A percentile compares a stretch with the other conserved stretches of the same genome.
Evolutionary conservation across 2,888 invertebrate species (phyloP).

Genomic region (Epinotia nisella): DNA sequence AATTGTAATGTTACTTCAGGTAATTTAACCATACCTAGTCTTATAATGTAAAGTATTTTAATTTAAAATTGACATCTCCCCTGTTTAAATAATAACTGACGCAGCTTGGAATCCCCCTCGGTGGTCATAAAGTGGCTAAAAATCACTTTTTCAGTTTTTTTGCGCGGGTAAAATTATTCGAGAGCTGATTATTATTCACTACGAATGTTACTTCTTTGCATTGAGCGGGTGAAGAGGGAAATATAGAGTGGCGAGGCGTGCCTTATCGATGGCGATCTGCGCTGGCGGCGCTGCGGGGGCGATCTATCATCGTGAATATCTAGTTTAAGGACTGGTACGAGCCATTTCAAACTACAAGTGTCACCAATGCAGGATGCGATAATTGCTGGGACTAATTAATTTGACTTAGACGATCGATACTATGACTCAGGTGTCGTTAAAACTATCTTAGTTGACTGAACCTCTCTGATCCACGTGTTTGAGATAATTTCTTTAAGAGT

Average conservation of each 20-base stretch:
- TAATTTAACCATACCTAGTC: slow-evolving; percentile 24
- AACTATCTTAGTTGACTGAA: not conserved
- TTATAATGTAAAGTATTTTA: slow-evolving; percentile 33
- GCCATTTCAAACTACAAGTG: slow-evolving; percentile 49
- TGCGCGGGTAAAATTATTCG: slow-evolving; percentile 36
- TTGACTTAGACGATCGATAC: not conserved
- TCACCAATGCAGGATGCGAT: slow-evolving; percentile 18
- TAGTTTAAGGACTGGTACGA: slow-evolving; percentile 54
- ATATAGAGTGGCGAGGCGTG: slow-evolving; percentile 50
- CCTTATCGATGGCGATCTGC: slow-evolving; percentile 54
- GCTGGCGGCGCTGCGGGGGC: slow-evolving; percentile 38
- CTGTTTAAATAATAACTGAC: slow-evolving; percentile 35
- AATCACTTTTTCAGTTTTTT: slow-evolving; percentile 40
- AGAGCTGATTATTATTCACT: slow-evolving; percentile 44
- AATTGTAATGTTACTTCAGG: slow-evolving; percentile 4
- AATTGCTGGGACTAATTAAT: slow-evolving; percentile 13
- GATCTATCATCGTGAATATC: slow-evolving; percentile 57
- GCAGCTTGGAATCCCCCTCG: slow-evolving; percentile 24
- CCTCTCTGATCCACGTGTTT: slow-evolving; percentile 14
- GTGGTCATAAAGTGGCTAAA: slow-evolving; percentile 32
- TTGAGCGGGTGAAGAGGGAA: slow-evolving; percentile 44
- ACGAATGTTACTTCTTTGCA: slow-evolving; percentile 43
- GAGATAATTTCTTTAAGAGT: too few relatives aligned
- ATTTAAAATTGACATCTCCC: slow-evolving; percentile 38
- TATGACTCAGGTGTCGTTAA: not conserved